These are phyloP conservation scores for Macaria liturata DNA, from an alignment of 2,888 invertebrate genomes.

Conservation along the genomic window DNA sequence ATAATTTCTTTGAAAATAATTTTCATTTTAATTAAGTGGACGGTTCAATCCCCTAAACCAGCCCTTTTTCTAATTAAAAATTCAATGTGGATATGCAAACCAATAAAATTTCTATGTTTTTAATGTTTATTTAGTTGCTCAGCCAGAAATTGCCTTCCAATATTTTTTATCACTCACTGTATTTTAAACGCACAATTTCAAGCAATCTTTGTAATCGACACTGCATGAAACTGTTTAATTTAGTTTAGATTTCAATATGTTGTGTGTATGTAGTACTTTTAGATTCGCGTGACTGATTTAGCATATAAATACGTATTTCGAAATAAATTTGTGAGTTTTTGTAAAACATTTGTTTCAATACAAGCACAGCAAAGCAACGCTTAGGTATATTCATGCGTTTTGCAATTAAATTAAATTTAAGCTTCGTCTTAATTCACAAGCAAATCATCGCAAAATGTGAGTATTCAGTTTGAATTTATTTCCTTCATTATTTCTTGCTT, in stretches of 20 bases:
- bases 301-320: conserved; percentile 42
- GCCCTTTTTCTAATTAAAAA: too few relatives aligned
- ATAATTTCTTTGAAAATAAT: too few relatives aligned
- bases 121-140: too few relatives aligned
- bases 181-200: conserved; percentile 28
- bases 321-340: conserved; percentile 59
- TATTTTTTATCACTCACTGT: conserved; percentile 24
- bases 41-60: too few relatives aligned
- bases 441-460: conserved; percentile 25
- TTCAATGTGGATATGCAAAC: too few relatives aligned
- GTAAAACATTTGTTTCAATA: conserved; percentile 41
- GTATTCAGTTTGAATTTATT: conserved; percentile 25
- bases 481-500: neutral
- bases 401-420: conserved; percentile 52
- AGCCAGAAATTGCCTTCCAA: conserved; percentile 21
- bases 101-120: too few relatives aligned
- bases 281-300: conserved; percentile 76
- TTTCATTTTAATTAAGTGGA: too few relatives aligned
- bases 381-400: conserved; percentile 59
- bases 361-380: conserved; percentile 23
- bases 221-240: conserved; percentile 30
- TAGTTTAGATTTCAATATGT: conserved; percentile 25
- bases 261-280: conserved; percentile 54
- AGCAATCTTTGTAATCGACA: conserved; percentile 8
- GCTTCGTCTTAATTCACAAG: conserved; percentile 38